Evolutionary conservation across 37 sponge, comb jelly and placozoan genomes (phyloP).

Genomic region (Dysidea cf. avara): DNA sequence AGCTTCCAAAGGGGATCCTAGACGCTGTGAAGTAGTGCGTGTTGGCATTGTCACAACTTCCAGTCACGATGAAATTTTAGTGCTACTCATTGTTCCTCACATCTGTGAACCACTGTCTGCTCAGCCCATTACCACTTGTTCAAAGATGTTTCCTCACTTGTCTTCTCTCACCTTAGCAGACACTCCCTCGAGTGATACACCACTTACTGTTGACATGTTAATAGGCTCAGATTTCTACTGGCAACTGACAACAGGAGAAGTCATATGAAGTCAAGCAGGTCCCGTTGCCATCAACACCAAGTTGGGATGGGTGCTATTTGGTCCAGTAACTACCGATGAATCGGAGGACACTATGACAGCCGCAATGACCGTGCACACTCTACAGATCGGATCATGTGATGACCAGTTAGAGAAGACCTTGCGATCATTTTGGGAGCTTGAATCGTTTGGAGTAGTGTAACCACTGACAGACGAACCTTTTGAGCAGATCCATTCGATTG

Average conservation of each 20-base stretch:
- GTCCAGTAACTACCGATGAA: slow-evolving; percentile 5
- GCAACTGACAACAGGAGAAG: too few relatives aligned
- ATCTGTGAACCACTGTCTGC: slow-evolving; percentile 21
- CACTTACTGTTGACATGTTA: too few relatives aligned
- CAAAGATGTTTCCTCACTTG: slow-evolving; percentile 14
- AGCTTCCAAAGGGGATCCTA: slow-evolving; percentile 17
- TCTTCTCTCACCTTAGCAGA: too few relatives aligned
- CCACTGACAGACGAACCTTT: slow-evolving; percentile 19
- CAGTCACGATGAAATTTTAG: neutral
- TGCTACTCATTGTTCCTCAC: slow-evolving; percentile 17
- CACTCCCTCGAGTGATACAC: too few relatives aligned
- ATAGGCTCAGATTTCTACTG: slow-evolving; percentile 30
- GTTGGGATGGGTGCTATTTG: slow-evolving; percentile 14
- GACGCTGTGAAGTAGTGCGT: slow-evolving; percentile 16
- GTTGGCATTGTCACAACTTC: neutral
- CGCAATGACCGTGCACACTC: slow-evolving; percentile 7
- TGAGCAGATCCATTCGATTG: neutral
- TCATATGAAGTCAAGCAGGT: too few relatives aligned
- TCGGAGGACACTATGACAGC: too few relatives aligned
- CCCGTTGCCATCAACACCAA: too few relatives aligned
- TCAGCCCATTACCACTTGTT: slow-evolving; percentile 11
- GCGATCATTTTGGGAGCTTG: slow-evolving; percentile 30
- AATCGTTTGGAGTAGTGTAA: slow-evolving; percentile 27
- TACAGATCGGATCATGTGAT: too few relatives aligned
- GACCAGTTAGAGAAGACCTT: too few relatives aligned